These are phyloP conservation scores for Aspidoscelis tigris DNA, from an alignment of 2,113 vertebrate species.

Conservation along the genomic window DNA sequence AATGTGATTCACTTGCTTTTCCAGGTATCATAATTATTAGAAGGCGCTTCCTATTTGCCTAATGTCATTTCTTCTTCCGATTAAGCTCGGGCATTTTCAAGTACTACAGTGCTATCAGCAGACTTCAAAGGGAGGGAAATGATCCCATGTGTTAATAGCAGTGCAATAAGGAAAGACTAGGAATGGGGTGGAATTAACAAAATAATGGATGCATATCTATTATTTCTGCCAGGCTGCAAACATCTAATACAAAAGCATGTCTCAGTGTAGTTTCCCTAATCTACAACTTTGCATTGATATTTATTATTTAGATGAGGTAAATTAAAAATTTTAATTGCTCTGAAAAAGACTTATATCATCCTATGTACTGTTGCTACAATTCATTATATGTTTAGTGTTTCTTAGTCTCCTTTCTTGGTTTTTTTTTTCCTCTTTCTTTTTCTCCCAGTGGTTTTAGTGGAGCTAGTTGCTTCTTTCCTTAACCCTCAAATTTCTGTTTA, in stretches of 20 bases:
- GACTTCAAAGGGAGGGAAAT: slow-evolving; percentile 32
- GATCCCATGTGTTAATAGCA: slow-evolving; percentile 4
- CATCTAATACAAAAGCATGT: background rate
- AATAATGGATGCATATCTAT: background rate
- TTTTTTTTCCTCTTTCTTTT: no score
- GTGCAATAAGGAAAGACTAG: slow-evolving; percentile 14
- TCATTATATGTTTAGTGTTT: no score
- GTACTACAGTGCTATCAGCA: slow-evolving; percentile 8
- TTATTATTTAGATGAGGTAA: slow-evolving; percentile 29
- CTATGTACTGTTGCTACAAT: background rate
- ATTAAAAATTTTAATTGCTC: slow-evolving; percentile 1
- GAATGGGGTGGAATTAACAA: slow-evolving; percentile 4
- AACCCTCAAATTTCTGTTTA: no score
- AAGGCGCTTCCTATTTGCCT: slow-evolving; percentile 61
- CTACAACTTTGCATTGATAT: slow-evolving; percentile 11
- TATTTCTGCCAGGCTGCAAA: background rate
- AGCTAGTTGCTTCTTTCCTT: no score
- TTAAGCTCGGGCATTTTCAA: slow-evolving; percentile 47
- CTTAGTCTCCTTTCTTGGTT: no score
- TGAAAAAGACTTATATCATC: background rate
- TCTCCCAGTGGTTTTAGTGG: no score
- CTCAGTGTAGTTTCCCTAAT: background rate
- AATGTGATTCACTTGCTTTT: slow-evolving; percentile 58
- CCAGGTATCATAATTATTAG: slow-evolving; percentile 63
- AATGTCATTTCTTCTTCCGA: slow-evolving; percentile 29